Conservation (phyloP, 2,888 invertebrate genomes). For the Nudaria mundana region DNA sequence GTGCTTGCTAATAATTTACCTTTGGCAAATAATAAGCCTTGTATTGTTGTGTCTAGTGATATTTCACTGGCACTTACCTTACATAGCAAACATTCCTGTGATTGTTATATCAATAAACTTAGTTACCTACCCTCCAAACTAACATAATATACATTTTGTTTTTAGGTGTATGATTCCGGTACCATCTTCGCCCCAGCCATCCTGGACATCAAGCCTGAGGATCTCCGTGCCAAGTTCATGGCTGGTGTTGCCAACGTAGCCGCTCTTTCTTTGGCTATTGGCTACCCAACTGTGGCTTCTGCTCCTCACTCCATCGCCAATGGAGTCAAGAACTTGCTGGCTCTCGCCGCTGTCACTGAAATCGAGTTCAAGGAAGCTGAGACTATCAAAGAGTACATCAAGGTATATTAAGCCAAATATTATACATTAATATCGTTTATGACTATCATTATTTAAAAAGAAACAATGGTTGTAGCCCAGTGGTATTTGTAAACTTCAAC, state of each 20-base stretch:
- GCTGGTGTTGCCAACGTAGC: slow-evolving; percentile 97
- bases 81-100: slow-evolving; percentile 20
- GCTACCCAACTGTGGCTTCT: slow-evolving; percentile 98
- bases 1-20: slow-evolving; percentile 72
- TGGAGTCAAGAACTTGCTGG: slow-evolving; percentile 98
- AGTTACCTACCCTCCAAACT: too few species aligned
- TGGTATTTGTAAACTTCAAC: too few species aligned
- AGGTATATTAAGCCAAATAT: slow-evolving; percentile 72
- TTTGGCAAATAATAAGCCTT: slow-evolving; percentile 62
- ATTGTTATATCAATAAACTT: not conserved
- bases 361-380: slow-evolving; percentile 97
- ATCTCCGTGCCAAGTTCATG: slow-evolving; percentile 94
- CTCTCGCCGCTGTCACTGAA: slow-evolving; percentile 97
- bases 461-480: too few species aligned
- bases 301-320: slow-evolving; percentile 98
- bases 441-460: too few species aligned
- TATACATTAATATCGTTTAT: too few species aligned
- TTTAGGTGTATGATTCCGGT: slow-evolving; percentile 96
- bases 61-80: slow-evolving; percentile 7
- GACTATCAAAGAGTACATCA: slow-evolving; percentile 95
- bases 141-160: not conserved
- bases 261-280: slow-evolving; percentile 94
- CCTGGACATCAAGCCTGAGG: slow-evolving; percentile 98
- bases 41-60: slow-evolving; percentile 14
- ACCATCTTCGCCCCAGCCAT: slow-evolving; percentile 98